Conservation (phyloP, 2,113 vertebrate species). For the Pluvialis apricaria region DNA sequence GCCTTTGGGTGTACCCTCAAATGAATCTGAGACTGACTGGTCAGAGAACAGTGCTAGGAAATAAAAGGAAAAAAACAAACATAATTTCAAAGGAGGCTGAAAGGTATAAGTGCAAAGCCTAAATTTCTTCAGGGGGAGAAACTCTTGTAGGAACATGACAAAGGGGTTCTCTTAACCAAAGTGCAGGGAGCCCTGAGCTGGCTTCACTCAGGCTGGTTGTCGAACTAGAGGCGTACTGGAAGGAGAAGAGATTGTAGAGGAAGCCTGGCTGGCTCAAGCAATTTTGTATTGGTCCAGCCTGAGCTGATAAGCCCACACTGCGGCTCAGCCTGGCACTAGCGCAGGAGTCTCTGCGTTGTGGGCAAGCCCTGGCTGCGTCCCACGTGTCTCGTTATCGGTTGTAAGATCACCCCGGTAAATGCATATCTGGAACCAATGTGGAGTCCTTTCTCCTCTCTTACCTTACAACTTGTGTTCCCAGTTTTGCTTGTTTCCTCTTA, state of each 20-base stretch:
- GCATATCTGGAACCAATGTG: neutral
- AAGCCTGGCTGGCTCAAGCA: neutral
- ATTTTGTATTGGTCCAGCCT: neutral
- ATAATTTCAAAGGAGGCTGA: neutral
- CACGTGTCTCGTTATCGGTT: neutral
- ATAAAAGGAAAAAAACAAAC: neutral
- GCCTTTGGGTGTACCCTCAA: neutral
- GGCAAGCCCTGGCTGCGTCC: neutral
- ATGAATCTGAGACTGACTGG: neutral
- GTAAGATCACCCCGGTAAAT: neutral
- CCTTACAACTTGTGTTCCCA: neutral
- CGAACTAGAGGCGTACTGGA: neutral
- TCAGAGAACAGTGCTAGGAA: neutral
- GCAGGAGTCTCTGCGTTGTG: neutral
- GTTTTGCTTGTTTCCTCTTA: conserved; percentile 19
- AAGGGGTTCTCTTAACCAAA: neutral
- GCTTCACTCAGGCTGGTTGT: neutral
- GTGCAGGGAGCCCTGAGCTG: neutral
- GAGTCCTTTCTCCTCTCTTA: neutral
- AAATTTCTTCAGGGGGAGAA: neutral
- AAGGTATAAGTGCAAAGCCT: neutral
- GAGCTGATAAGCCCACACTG: neutral
- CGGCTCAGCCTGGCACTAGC: neutral
- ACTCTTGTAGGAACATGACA: neutral
- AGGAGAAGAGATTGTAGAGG: neutral